These are phyloP conservation scores for Alcedo quadribrachys DNA, from an alignment of 2,797 vertebrate species.

Conservation along the genomic window DNA sequence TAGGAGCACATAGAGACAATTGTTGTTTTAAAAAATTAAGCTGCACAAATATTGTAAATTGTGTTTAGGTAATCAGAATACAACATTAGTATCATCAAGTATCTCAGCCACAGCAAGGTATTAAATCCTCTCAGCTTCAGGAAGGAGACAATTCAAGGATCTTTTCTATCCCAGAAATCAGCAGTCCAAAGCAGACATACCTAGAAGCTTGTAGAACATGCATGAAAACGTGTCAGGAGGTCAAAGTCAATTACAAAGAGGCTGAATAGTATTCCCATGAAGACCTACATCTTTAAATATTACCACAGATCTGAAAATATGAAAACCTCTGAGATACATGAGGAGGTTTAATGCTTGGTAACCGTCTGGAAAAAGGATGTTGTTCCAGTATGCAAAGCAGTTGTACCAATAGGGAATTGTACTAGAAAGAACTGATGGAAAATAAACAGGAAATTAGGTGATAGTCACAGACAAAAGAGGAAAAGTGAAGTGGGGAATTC, in stretches of 20 bases:
- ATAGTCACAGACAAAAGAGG: neutral
- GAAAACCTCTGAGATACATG: neutral
- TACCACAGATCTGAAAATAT: neutral
- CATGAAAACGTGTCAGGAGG: neutral
- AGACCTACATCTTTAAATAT: neutral
- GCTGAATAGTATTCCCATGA: neutral
- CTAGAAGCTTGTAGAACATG: neutral
- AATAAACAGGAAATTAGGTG: neutral
- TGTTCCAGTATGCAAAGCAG: neutral
- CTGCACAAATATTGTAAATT: neutral
- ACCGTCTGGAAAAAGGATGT: neutral
- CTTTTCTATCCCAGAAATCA: neutral
- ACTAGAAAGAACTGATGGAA: neutral
- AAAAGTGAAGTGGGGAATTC: neutral
- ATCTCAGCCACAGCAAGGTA: neutral
- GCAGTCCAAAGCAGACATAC: neutral
- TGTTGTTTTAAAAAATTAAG: constrained; percentile 19
- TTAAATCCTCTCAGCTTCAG: neutral
- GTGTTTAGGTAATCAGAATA: neutral
- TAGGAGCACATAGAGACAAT: neutral
- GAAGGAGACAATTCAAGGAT: neutral
- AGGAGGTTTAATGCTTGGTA: neutral
- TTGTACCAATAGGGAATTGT: neutral
- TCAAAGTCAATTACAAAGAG: neutral
- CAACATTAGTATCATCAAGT: neutral